Conservation (phyloP, 2,888 invertebrate species). For the Drosophila longiperda region DNA sequence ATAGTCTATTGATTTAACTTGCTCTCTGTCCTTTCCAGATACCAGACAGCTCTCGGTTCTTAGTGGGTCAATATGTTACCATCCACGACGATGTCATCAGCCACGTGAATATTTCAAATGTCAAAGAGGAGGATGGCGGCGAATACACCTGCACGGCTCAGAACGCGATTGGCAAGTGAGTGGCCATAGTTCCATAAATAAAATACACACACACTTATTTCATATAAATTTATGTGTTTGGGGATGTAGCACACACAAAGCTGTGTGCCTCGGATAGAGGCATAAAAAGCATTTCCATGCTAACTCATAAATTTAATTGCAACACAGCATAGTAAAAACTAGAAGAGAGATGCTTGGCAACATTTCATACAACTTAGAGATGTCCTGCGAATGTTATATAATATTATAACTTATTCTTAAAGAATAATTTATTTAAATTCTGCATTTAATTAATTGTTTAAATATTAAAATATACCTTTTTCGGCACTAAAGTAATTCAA, state of each 20-base stretch:
- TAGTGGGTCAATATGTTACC: constrained; percentile 96
- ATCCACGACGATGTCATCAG: constrained; percentile 96
- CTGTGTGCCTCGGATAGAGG: constrained; percentile 36
- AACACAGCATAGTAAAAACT: constrained; percentile 43
- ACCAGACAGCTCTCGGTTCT: constrained; percentile 88
- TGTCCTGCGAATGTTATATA: constrained; percentile 1
- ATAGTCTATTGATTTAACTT: neutral
- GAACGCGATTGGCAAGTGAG: constrained; percentile 91
- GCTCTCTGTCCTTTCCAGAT: constrained; percentile 71
- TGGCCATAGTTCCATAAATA: constrained; percentile 68
- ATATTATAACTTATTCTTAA: neutral
- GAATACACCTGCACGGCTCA: constrained; percentile 94
- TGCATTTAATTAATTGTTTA: neutral
- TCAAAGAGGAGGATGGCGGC: constrained; percentile 95
- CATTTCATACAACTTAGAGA: neutral
- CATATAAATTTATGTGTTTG: neutral
- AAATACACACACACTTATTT: constrained; percentile 22
- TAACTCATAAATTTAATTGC: constrained; percentile 81
- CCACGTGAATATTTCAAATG: constrained; percentile 94
- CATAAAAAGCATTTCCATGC: constrained; percentile 77
- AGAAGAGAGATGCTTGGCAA: constrained; percentile 4
- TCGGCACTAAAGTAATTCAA: neutral
- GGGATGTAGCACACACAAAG: constrained; percentile 8
- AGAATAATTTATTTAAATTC: neutral
- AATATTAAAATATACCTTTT: neutral